These are phyloP conservation scores for Heterohyrax brucei DNA, from an alignment of 2,797 vertebrate genomes.

Conservation along the genomic window DNA sequence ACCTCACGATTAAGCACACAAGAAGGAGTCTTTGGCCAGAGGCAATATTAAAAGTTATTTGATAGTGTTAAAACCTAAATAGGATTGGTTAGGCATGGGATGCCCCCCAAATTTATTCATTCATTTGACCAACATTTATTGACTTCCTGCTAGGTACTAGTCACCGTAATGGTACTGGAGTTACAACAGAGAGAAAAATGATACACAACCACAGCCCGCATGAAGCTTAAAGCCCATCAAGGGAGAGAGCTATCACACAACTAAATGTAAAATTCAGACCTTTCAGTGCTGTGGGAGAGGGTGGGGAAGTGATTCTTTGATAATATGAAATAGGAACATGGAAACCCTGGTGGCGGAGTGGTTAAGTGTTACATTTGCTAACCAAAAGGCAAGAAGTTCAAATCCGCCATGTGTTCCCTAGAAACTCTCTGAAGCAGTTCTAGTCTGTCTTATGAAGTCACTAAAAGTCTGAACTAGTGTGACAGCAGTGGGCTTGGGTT, in stretches of 20 bases:
- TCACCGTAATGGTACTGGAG: not conserved
- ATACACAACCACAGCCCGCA: not conserved
- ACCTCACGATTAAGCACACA: not conserved
- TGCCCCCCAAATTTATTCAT: not conserved
- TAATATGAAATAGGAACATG: not conserved
- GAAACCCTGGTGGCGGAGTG: too few relatives aligned
- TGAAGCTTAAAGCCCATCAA: not conserved
- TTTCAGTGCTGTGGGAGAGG: not conserved
- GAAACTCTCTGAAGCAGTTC: too few relatives aligned
- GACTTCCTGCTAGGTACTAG: not conserved
- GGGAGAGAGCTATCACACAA: not conserved
- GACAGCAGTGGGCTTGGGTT: too few relatives aligned
- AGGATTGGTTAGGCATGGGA: not conserved
- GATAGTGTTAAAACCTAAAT: conserved; percentile 16
- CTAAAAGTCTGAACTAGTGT: too few relatives aligned
- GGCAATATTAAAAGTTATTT: conserved; percentile 35
- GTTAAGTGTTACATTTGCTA: too few relatives aligned
- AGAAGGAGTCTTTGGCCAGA: not conserved
- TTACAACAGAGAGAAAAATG: not conserved
- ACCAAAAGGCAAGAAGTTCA: too few relatives aligned
- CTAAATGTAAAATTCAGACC: not conserved
- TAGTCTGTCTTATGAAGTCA: too few relatives aligned
- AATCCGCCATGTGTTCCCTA: too few relatives aligned
- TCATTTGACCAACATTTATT: conserved; percentile 42
- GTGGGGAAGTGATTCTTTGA: not conserved